Evolutionary conservation across 1,140 invertebrate genomes (phyloP), one percentile per base, ranked within the genome.

Genomic region (Solenopsis fugax): DNA sequence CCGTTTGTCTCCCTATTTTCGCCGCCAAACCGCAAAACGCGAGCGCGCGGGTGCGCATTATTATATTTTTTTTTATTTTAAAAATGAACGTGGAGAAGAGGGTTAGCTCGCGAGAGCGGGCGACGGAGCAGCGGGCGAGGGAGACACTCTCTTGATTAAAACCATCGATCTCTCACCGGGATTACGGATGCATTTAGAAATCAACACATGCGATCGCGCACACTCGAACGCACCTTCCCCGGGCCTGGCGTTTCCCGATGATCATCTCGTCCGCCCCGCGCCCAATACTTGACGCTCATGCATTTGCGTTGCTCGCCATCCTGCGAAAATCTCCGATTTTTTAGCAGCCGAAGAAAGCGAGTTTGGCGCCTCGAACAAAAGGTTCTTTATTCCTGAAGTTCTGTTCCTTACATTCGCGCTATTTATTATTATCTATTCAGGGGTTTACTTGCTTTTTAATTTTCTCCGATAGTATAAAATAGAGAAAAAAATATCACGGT

Each of bases 101-200:
- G 24, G 54, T 91, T 91, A 87, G 84, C 86, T 76, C 90, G 72
- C 81, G 87, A 91, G 41, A 60, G 54, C 52, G 58, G 56, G 69
- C 41, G 54, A 71, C 54, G 34, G 13, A 41, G 91, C 85, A 85
- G 76, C 89, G 87, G 91, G 84, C 88, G 87, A 64, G 86, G 87
- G 88, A 93, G 92, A 93, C 92, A 93, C 92, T 93, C 93, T 92
- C 91, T 86, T 93, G 92, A 93, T 93, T 93, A 93, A 93, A 93
- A 93, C 87, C 92, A 92, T 93, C 89, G 90, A 93, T 93, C 90
- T 89, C 91, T 89, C 88, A 64, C 69, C 76, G 86, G 90, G 91
- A 92, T 89, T 93, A 88, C 77, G 89, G 87, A 77, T 80, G 73
- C 89, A 90, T 88, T 90, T 87, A 89, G 88, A 90, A 89, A 90